A percentile compares a stretch with the other conserved stretches of the same genome.
phyloP scores from a whole-genome alignment of 2,888 invertebrate genomes.

The Elegia similella region DNA sequence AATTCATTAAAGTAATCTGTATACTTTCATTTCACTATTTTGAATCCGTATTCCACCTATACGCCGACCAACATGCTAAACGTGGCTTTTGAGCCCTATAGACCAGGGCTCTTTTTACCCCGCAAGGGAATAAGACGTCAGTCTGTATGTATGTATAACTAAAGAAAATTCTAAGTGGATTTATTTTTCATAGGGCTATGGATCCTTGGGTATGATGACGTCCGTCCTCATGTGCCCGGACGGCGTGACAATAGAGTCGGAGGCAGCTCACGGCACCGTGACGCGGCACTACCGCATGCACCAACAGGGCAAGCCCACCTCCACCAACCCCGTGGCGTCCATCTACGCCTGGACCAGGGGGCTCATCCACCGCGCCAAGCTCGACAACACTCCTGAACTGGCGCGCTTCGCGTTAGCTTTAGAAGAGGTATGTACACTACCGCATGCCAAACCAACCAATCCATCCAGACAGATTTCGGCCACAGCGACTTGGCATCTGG shows the following conservation, averaged over 20 bases:
- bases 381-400: slow-evolving; percentile 89
- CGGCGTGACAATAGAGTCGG: slow-evolving; percentile 92
- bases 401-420: slow-evolving; percentile 86
- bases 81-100: no score
- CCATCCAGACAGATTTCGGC: no score
- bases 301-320: slow-evolving; percentile 92
- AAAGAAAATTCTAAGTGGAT: not conserved
- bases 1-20: no score
- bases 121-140: no score
- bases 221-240: slow-evolving; percentile 94
- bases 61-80: no score
- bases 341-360: slow-evolving; percentile 96
- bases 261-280: slow-evolving; percentile 96
- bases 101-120: no score
- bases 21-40: no score
- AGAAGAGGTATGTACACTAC: slow-evolving; percentile 88
- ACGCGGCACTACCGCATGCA: slow-evolving; percentile 94
- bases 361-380: slow-evolving; percentile 89
- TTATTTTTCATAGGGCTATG: slow-evolving; percentile 78
- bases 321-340: slow-evolving; percentile 95
- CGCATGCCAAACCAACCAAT: no score
- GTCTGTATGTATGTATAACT: no score
- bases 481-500: no score
- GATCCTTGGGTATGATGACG: slow-evolving; percentile 95
- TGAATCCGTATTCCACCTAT: no score